phyloP scores from a whole-genome alignment of 2,113 vertebrate genomes.

The Eulacestoma nigropectus region DNA sequence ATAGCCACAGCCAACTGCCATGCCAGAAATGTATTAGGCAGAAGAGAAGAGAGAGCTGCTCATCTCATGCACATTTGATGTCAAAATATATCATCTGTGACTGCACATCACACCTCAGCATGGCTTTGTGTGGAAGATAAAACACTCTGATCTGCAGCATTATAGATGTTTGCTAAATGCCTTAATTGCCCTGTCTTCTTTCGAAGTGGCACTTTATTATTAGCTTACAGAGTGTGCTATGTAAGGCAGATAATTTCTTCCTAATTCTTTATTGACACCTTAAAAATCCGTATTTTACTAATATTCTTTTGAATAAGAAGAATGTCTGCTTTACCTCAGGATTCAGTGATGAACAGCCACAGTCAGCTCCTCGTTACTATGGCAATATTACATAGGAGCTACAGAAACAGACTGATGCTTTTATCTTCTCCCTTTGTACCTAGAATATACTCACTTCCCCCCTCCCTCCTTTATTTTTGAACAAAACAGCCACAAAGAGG shows the following conservation, averaged over 20 bases:
- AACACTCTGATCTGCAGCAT: neutral
- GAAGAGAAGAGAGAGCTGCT: neutral
- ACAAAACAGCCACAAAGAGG: neutral
- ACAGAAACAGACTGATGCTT: conserved; percentile 17
- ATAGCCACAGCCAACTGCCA: neutral
- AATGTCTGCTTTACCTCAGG: neutral
- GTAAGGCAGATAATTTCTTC: neutral
- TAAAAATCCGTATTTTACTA: conserved; percentile 10
- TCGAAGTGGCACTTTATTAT: neutral
- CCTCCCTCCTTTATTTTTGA: conserved; percentile 14
- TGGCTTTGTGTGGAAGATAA: conserved; percentile 2
- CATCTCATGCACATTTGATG: conserved; percentile 18
- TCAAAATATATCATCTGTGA: conserved; percentile 27
- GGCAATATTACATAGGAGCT: conserved; percentile 61
- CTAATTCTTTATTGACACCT: neutral
- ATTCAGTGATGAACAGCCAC: conserved; percentile 36
- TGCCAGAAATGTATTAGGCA: neutral
- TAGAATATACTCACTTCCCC: neutral
- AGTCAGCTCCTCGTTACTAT: conserved; percentile 73
- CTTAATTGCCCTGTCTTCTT: neutral
- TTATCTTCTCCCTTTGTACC: conserved; percentile 36
- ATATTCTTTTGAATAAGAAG: conserved; percentile 1
- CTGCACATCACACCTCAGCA: conserved; percentile 30
- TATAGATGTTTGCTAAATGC: conserved; percentile 23
- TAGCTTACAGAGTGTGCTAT: neutral